Evolutionary conservation across 2,797 vertebrate species (phyloP), one percentile per base, ranked within the genome.

Genomic region (Takifugu ocellatus): DNA sequence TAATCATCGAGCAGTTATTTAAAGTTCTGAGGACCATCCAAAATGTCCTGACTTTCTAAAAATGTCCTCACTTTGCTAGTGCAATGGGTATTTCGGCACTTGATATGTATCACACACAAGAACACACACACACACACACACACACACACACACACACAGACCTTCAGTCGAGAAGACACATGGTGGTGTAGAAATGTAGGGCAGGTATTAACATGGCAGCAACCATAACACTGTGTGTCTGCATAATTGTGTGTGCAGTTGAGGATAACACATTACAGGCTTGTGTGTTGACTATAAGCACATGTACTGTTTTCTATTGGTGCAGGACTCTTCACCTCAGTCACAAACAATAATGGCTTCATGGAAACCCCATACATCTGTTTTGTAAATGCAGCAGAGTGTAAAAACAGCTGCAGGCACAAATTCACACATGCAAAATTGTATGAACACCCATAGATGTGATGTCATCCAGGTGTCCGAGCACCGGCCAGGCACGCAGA

Each of bases 101-200:
- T 21, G 21, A 21, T 21, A 21, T 21, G 21, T 21, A 21, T 21
- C 21, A 21, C 21, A 21, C 21, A 21, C 21, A 21, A 21, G 21
- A 21, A 21, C 17, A 21, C 27, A 71, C 51, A 21, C 36, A 74
- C 54, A 55, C 53, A 50, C 21, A 21, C 27, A 71, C 51, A 21
- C 36, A 74, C 54, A 55, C 53, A 50, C 21, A 49, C 31, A 51
- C 11, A 59, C 39, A 51, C 56, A 54, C 49, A 49, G 51, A 51
- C 63, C 70, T 77, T 61, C 45, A 64, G 59, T 63, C 79, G 68
- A 75, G 56, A 57, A 5, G 44, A 49, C 82, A 82, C 74, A 63
- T 53, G 24, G 70, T 77, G 64, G 68, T 78, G 68, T 47, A 73
- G 61, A 82, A 80, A 85, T 85, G 62, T 85, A 84, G 86, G 83